phyloP scores from a whole-genome alignment of 2,888 invertebrate species.

The Seira musarum region DNA sequence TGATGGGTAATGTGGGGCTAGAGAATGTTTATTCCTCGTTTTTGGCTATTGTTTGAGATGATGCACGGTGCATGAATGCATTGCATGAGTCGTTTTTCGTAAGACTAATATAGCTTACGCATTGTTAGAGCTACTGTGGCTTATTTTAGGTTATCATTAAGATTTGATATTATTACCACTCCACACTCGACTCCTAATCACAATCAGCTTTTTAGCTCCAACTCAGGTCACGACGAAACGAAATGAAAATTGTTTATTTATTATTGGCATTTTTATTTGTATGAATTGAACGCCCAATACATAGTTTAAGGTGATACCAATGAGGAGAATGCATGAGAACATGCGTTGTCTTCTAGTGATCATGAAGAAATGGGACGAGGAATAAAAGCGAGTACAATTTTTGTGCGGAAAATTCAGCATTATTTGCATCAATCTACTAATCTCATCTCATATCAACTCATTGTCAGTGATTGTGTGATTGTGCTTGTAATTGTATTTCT shows the following conservation, averaged over 20 bases:
- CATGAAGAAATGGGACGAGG: conserved; percentile 16
- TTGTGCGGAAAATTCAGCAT: neutral
- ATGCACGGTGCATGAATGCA: too few relatives aligned
- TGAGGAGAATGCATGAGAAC: too few relatives aligned
- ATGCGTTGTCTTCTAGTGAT: conserved; percentile 1
- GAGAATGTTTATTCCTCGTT: neutral
- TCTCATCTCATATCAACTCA: too few relatives aligned
- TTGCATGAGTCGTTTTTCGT: too few relatives aligned
- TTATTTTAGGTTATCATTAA: neutral
- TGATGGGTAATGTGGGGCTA: neutral
- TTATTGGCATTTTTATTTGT: too few relatives aligned
- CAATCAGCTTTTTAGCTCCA: conserved; percentile 2
- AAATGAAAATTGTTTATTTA: too few relatives aligned
- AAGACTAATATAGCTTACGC: neutral
- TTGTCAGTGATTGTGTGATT: too few relatives aligned
- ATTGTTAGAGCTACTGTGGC: neutral
- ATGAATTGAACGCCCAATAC: too few relatives aligned
- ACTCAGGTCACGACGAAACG: conserved; percentile 7
- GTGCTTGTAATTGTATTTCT: too few relatives aligned
- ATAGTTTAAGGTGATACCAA: too few relatives aligned
- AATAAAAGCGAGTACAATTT: neutral
- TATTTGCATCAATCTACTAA: neutral
- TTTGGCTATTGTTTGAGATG: neutral
- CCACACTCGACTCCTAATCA: conserved; percentile 9
- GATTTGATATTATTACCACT: too few relatives aligned